Conservation (phyloP, 2,113 vertebrate species). For the Willisornis vidua region DNA sequence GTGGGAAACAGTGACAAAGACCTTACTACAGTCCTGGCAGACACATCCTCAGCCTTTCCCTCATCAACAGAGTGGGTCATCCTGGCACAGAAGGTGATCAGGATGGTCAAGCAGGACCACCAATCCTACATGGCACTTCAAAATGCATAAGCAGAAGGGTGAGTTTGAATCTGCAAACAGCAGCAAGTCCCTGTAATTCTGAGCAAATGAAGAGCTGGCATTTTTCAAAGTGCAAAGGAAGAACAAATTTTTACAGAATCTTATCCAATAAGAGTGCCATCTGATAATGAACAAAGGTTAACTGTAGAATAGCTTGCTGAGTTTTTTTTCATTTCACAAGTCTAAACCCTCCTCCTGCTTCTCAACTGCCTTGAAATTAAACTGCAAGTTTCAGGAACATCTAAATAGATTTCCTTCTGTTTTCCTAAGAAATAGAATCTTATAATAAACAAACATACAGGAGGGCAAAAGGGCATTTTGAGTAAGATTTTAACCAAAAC, state of each 20-base stretch:
- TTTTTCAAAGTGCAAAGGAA: background rate
- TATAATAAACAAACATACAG: constrained; percentile 64
- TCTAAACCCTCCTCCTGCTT: constrained; percentile 5
- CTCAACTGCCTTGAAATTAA: constrained; percentile 38
- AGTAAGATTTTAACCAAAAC: constrained; percentile 66
- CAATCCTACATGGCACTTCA: background rate
- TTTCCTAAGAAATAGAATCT: constrained; percentile 65
- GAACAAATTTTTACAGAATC: background rate
- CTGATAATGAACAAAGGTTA: background rate
- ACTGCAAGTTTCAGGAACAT: constrained; percentile 58
- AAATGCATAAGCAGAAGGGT: background rate
- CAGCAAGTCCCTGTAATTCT: background rate
- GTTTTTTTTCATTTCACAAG: constrained; percentile 45
- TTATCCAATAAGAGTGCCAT: background rate
- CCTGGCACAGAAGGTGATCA: background rate
- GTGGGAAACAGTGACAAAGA: background rate
- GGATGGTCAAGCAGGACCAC: background rate
- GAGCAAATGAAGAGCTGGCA: background rate
- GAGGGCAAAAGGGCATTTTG: constrained; percentile 62
- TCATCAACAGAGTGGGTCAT: no score
- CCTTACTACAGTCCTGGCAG: background rate
- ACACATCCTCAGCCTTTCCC: background rate
- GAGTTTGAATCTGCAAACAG: background rate
- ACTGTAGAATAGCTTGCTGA: background rate
- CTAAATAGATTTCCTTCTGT: constrained; percentile 60